Base-by-base conservation (phyloP, 2,113 vertebrate species). In the Zapus hudsonius region DNA sequence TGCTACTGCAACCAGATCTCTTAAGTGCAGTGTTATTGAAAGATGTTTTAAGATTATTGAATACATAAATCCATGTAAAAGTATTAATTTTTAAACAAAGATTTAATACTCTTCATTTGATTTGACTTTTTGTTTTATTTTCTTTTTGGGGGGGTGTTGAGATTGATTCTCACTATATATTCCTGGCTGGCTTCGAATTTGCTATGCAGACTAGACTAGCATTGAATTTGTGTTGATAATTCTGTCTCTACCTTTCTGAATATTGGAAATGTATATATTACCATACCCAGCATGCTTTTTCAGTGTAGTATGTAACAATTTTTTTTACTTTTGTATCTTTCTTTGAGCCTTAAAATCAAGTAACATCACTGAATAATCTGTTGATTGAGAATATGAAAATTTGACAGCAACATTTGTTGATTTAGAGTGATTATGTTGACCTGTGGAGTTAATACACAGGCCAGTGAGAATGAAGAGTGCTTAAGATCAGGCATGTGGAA, bases 1-100 rank as follows among this genome's bases (percentile, higher is more conserved):
- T 90, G 25, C 22, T 22, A 74, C n/a, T 36, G 73, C 11, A 55
- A 47, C 3, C n/a, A 86, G 22, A 36, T 31, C 36, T n/a, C 42
- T 36, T 64, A 31, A 2, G 2, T 69, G 2, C 40, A 42, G 5
- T 63, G 1, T 10, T 90, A 87, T 87, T 38, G 5, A 61, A 89
- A 64, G 2, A 73, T 72, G 89, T 93, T 52, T 74, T 90, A 80
- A 25, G 87, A 69, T 80, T 75, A 38, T 69, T 93, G 19, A 75
- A 89, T 84, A 69, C 1, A 75, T 52, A 3, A 11, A 38, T 2
- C 23, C 22, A 44, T 72, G 52, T 70, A 33, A 86, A 55, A 66
- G 52, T 25, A 64, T 25, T 64, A 11, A 61, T 64, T 72, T 85
- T 92, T 73, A 31, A 95, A 63, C 7, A 2, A 61, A 31, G 66